A percentile compares a stretch with the other conserved stretches of the same genome.
These are phyloP conservation scores for Cosmia pyralina DNA, from an alignment of 2,888 invertebrate genomes.

Conservation along the genomic window DNA sequence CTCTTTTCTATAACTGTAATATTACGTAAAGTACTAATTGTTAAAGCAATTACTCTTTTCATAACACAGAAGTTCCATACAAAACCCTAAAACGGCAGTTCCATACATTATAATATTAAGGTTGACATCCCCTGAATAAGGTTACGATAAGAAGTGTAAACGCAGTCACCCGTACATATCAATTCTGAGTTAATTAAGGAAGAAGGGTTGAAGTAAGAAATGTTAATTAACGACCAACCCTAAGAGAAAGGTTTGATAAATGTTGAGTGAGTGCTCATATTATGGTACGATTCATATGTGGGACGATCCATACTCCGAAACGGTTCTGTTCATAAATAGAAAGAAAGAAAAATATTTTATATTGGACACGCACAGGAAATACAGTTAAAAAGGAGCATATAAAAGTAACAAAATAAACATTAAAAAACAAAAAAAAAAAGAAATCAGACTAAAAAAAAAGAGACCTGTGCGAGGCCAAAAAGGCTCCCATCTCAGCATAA, in stretches of 20 bases:
- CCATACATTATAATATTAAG: slow-evolving; percentile 35
- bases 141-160: slow-evolving; percentile 28
- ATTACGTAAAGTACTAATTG: not conserved
- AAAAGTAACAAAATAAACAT: too few species aligned
- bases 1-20: too few species aligned
- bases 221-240: slow-evolving; percentile 38
- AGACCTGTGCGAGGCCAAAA: too few species aligned
- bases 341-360: too few species aligned
- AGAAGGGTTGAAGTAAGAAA: slow-evolving; percentile 36
- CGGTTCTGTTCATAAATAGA: slow-evolving; percentile 1
- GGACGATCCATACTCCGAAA: slow-evolving; percentile 5
- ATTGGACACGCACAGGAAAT: too few species aligned
- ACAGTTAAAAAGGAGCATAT: too few species aligned
- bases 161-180: slow-evolving; percentile 48
- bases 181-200: slow-evolving; percentile 52
- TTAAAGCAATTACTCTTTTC: slow-evolving; percentile 7
- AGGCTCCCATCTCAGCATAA: too few species aligned
- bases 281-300: slow-evolving; percentile 23
- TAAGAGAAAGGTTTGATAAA: slow-evolving; percentile 38
- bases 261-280: slow-evolving; percentile 18
- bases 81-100: slow-evolving; percentile 2
- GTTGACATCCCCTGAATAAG: slow-evolving; percentile 8
- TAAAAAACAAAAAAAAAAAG: too few species aligned
- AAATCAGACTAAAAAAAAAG: too few species aligned
- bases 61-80: slow-evolving; percentile 19